Evolutionary conservation across 2,888 invertebrate species (phyloP).

Genomic region (Protonemura montana): DNA sequence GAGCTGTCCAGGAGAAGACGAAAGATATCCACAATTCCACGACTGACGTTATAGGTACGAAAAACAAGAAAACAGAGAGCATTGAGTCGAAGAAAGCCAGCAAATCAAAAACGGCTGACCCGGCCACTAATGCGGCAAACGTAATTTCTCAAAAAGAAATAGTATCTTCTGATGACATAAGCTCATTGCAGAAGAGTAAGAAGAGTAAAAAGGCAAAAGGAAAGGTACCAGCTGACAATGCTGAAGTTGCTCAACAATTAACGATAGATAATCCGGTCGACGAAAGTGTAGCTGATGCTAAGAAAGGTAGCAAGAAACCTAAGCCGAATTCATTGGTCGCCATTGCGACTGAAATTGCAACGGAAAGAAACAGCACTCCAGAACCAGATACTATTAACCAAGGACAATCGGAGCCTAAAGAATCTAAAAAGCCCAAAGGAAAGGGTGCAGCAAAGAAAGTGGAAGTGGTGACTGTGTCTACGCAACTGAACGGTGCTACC

Average conservation of each 20-base stretch:
- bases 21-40: neutral
- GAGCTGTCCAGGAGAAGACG: neutral
- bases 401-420: neutral
- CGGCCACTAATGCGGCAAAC: neutral
- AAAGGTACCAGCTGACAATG: neutral
- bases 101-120: neutral
- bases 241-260: too few species aligned
- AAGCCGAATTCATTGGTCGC: too few species aligned
- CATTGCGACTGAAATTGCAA: too few species aligned
- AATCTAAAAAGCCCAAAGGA: neutral
- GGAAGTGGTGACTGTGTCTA: neutral
- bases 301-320: neutral
- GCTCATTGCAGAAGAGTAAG: neutral
- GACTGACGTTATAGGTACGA: neutral
- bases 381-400: neutral
- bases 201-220: neutral
- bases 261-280: neutral
- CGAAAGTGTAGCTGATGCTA: neutral
- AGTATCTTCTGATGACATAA: neutral
- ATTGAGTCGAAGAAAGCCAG: neutral
- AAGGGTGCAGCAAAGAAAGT: neutral
- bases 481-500: neutral
- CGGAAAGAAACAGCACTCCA: too few species aligned
- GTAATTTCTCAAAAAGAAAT: neutral
- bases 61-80: neutral